Conservation (phyloP, 2,113 vertebrate species). For the Pollimyrus isidori region DNA sequence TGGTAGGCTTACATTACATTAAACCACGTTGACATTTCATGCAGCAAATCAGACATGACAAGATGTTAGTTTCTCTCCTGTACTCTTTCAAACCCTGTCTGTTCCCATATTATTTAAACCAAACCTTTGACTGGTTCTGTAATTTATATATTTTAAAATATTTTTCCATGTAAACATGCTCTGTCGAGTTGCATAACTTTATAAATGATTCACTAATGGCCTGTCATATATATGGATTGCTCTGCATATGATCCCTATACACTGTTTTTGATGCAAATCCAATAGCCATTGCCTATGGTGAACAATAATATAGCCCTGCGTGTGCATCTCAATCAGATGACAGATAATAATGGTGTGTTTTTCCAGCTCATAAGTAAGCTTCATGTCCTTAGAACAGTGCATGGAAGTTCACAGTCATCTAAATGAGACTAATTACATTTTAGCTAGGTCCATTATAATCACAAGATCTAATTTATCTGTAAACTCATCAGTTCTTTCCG, state of each 20-base stretch:
- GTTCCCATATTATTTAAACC: background rate
- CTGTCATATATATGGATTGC: background rate
- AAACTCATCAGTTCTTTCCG: constrained; percentile 63
- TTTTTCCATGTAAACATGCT: constrained; percentile 2
- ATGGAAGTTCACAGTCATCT: constrained; percentile 69
- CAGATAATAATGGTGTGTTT: constrained; percentile 42
- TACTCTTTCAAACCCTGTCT: background rate
- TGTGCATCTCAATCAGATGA: background rate
- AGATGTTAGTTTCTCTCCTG: background rate
- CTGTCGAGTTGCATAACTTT: background rate
- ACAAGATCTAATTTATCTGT: constrained; percentile 57
- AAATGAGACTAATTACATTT: constrained; percentile 79
- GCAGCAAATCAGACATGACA: background rate
- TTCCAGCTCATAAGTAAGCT: background rate
- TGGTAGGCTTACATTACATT: background rate
- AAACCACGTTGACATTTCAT: background rate
- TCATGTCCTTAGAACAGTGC: constrained; percentile 43
- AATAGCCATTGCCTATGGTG: constrained; percentile 27
- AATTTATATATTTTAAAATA: background rate
- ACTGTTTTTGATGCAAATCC: constrained; percentile 53
- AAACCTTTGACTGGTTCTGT: background rate
- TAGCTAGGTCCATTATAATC: constrained; percentile 76
- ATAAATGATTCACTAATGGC: background rate
- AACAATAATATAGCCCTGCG: background rate
- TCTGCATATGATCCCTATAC: constrained; percentile 25